phyloP scores from a whole-genome alignment of 2,797 vertebrate species.

The Enteromius viviparus region DNA sequence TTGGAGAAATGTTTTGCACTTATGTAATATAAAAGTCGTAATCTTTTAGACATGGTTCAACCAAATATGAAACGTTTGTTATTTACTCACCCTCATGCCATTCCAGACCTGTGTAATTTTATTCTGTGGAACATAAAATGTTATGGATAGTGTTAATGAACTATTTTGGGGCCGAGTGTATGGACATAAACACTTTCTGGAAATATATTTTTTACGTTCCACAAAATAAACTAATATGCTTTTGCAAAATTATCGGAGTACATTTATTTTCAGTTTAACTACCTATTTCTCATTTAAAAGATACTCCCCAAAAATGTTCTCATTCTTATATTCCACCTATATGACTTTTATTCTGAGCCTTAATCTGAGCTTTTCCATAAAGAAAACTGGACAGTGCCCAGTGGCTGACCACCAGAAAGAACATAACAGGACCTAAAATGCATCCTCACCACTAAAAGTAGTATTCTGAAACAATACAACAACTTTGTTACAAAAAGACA shows the following conservation, averaged over 20 bases:
- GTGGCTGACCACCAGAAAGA: not conserved
- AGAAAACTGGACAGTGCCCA: not conserved
- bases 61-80: not conserved
- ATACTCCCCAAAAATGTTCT: not conserved
- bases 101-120: not conserved
- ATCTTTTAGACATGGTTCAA: not conserved
- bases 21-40: not conserved
- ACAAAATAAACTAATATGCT: not conserved
- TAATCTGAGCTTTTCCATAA: not conserved
- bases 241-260: not conserved
- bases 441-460: not conserved
- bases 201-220: not conserved
- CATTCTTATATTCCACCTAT: not conserved
- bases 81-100: not conserved
- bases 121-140: not conserved
- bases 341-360: not conserved
- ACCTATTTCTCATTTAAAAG: not conserved
- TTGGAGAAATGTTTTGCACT: too few species aligned
- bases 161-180: not conserved
- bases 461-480: not conserved
- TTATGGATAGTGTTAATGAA: not conserved
- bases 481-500: not conserved
- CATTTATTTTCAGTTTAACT: not conserved
- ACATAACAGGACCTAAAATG: not conserved
- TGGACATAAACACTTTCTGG: not conserved